These are phyloP conservation scores for Trichogramma evanescens DNA, from an alignment of 2,888 invertebrate genomes.

Conservation along the genomic window DNA sequence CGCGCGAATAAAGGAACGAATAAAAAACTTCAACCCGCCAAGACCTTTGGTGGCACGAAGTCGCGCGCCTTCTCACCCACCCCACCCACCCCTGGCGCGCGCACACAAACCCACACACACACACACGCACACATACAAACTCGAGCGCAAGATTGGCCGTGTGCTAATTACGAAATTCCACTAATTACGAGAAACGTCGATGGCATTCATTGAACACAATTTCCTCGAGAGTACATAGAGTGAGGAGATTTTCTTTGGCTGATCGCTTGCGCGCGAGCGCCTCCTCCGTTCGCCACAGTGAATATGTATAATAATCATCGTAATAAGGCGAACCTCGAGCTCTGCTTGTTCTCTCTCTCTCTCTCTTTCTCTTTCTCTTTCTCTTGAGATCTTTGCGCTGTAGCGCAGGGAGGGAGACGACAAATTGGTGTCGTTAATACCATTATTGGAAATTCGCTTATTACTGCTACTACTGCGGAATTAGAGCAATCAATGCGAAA, in stretches of 20 bases:
- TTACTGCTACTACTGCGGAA: constrained; percentile 5
- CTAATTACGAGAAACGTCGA: constrained; percentile 18
- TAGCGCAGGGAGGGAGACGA: constrained; percentile 7
- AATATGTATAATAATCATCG: neutral
- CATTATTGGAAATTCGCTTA: constrained; percentile 27
- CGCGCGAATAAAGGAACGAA: neutral
- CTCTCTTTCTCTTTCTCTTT: too few species aligned
- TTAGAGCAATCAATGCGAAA: too few species aligned
- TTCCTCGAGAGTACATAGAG: too few species aligned
- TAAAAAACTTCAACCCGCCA: neutral
- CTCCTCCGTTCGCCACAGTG: neutral
- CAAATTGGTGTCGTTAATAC: constrained; percentile 30
- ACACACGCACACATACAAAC: neutral
- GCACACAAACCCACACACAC: neutral
- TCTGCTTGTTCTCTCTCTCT: too few species aligned
- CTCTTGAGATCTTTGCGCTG: too few species aligned
- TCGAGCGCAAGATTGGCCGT: neutral
- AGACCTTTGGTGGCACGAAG: neutral
- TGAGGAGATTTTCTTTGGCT: constrained; percentile 12
- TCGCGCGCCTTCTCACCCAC: too few species aligned
- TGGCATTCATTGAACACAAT: constrained; percentile 7
- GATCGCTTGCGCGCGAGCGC: constrained; percentile 3
- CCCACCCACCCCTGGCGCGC: too few species aligned
- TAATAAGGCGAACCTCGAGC: too few species aligned
- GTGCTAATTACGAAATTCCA: constrained; percentile 17